Evolutionary conservation across 2,888 invertebrate species (phyloP), one percentile per base, ranked within the genome.

Genomic region (Parnassius glacialis): DNA sequence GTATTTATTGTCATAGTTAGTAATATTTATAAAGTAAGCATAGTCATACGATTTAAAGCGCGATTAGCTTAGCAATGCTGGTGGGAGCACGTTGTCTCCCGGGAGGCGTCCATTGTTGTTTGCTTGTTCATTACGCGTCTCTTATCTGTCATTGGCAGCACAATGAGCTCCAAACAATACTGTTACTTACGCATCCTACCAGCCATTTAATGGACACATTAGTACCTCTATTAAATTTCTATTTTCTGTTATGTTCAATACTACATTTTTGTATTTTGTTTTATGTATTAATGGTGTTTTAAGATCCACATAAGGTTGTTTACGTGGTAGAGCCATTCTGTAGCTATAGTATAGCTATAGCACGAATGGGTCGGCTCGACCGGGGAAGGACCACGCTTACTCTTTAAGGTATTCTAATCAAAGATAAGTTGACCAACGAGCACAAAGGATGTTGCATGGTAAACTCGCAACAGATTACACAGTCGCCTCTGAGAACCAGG

Each of bases 141-240:
- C 84, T 89, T 89, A 89, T 88, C 88, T 88, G 87, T 85, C 86
- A 87, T 85, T 88, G 84, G 83, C 84, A 85, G 82, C 76, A 87
- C 83, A 87, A 84, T 82, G 81, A 80, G 73, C 74, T 73, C 73
- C 75, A 73, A 73, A 81, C 85, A 83, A 84, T 83, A 79, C 76
- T 80, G 75, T 78, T 76, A 75, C 78, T 79, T 79, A 80, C 78
- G 74, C 78, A 76, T 76, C 75, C 75, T 73, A 74, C 74, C 69
- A 73, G 75, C 75, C 54, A 61, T 48, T 56, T 77, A 78, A 76
- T 74, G 69, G 71, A 65, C 66, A 65, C 66, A 60, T 66, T 72
- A 72, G 72, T 67, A 69, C 67, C 62, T 64, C 67, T 68, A 70
- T 68, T 69, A 61, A 68, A 66, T 64, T 69, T 70, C 68, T 56